Evolutionary conservation across 2,797 vertebrate species (phyloP), one percentile per base, ranked within the genome.

Genomic region (Meda fulgida): DNA sequence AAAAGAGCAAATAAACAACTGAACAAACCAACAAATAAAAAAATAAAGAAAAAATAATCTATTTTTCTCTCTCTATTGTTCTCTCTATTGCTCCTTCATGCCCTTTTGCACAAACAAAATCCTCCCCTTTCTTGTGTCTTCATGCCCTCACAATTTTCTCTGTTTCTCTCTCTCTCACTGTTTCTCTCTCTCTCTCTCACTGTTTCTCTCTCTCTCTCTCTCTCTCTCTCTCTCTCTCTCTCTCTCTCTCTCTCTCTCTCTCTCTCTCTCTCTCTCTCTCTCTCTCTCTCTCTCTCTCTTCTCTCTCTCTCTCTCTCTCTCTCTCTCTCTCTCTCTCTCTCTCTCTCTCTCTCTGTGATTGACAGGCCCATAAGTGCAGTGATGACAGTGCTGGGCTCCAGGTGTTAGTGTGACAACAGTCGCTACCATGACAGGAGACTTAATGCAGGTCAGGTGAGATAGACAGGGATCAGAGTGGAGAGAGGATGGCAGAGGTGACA

Each of bases 301-400:
- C 3, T 3, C 31, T 31, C 31, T 31, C 31, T 31, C 31, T 31
- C 31, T 31, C 31, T 31, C 31, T 31, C 31, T 31, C 31, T 31
- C 31, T 31, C 31, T 34, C 34, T 34, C 34, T 36, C 36, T 85
- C 87, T 85, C 53, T 40, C 58, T 34, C 21, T 71, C 60, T 55
- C 46, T 55, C 72, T 46, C 83, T 85, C 88, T 88, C 87, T 87
- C 89, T 86, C 90, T 95, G 48, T 51, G 48, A 96, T 84, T 95
- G 95, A 94, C 93, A 94, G 93, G 89, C 92, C 93, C 93, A 95
- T 95, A 94, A 95, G 94, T 93, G 93, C 89, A 92, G 88, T 91
- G 91, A 92, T 94, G 93, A 95, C 95, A 94, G 93, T 86, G 46
- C 91, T 86, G 11, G 34, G 51, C 65, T 78, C 90, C 89, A 90